Evolutionary conservation across 2,797 vertebrate genomes (phyloP).

Genomic region (Brotula barbata): DNA sequence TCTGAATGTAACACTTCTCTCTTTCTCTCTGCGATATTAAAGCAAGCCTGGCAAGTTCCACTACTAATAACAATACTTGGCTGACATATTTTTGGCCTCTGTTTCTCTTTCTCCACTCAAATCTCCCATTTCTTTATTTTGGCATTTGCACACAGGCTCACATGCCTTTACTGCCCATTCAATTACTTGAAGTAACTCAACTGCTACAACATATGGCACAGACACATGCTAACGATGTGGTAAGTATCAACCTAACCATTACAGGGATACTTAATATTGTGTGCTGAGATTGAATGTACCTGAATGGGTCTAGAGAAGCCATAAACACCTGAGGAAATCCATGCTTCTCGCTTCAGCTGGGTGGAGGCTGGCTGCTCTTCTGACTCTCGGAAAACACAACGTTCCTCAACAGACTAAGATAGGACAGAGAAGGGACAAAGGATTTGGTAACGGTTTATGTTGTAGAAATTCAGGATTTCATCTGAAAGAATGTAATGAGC

Average conservation of each 20-base stretch:
- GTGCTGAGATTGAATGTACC: slow-evolving; percentile 51
- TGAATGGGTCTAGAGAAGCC: slow-evolving; percentile 82
- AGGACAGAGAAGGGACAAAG: slow-evolving; percentile 1
- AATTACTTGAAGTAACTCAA: background rate
- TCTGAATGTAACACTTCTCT: slow-evolving; percentile 21
- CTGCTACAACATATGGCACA: background rate
- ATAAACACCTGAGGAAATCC: slow-evolving; percentile 78
- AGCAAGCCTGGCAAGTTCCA: slow-evolving; percentile 34
- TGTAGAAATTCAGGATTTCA: background rate
- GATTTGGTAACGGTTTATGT: background rate
- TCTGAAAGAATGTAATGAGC: background rate
- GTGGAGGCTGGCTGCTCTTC: slow-evolving; percentile 68
- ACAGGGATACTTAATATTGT: background rate
- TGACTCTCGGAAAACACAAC: slow-evolving; percentile 74
- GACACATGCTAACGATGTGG: background rate
- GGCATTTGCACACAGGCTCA: slow-evolving; percentile 20
- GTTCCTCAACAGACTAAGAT: slow-evolving; percentile 76
- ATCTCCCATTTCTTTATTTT: slow-evolving; percentile 42
- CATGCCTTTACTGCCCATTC: slow-evolving; percentile 6
- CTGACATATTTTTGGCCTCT: slow-evolving; percentile 38
- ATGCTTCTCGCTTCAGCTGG: slow-evolving; percentile 75
- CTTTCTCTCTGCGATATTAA: slow-evolving; percentile 17
- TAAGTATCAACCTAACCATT: background rate
- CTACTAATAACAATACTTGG: slow-evolving; percentile 32
- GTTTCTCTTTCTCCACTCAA: slow-evolving; percentile 22